Conservation (phyloP, 2,888 invertebrate genomes). For the Formica aserva region DNA sequence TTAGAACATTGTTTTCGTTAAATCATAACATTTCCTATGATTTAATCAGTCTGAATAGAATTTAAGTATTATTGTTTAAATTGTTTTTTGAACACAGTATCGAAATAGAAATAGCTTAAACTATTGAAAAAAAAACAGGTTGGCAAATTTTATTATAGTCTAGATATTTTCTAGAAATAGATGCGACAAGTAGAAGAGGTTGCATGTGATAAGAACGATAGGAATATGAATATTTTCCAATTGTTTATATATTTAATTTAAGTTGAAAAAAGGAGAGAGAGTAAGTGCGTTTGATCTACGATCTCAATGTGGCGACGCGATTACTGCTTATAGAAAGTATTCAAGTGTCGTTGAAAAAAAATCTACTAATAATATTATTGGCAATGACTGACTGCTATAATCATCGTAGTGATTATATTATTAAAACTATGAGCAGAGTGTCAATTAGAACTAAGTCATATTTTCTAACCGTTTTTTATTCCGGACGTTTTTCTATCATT, state of each 20-base stretch:
- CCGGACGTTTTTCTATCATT: background rate
- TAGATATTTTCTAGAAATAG: slow-evolving; percentile 26
- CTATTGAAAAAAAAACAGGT: background rate
- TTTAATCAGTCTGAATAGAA: background rate
- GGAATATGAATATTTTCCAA: background rate
- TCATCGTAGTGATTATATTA: slow-evolving; percentile 18
- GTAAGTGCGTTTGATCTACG: background rate
- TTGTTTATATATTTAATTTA: slow-evolving; percentile 7
- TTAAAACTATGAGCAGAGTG: slow-evolving; percentile 5
- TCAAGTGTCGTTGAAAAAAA: slow-evolving; percentile 27
- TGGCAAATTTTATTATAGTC: slow-evolving; percentile 9
- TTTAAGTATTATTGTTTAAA: background rate
- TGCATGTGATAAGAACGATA: slow-evolving; percentile 7
- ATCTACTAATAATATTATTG: slow-evolving; percentile 2
- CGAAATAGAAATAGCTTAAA: background rate
- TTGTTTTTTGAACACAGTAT: background rate
- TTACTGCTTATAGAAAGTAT: slow-evolving; percentile 31
- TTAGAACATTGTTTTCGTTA: background rate
- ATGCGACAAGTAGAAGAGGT: slow-evolving; percentile 7
- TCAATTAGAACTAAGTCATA: slow-evolving; percentile 1
- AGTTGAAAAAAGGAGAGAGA: background rate
- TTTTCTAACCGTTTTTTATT: background rate
- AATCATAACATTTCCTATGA: background rate
- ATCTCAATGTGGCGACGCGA: background rate
- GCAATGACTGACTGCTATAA: slow-evolving; percentile 14